These are phyloP conservation scores for Drosophila micromelanica DNA, from an alignment of 1,140 invertebrate genomes.

Conservation along the genomic window DNA sequence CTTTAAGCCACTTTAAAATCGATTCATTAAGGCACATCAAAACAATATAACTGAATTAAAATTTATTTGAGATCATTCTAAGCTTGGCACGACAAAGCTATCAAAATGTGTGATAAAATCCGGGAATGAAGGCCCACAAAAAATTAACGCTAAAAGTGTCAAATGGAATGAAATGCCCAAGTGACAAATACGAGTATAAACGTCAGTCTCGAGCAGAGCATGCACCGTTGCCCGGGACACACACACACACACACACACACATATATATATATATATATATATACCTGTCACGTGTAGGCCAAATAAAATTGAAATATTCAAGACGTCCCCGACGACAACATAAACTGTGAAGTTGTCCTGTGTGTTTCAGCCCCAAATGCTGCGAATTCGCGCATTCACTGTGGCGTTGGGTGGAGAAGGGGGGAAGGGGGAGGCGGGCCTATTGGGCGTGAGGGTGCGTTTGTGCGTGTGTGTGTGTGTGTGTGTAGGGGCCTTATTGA, in stretches of 20 bases:
- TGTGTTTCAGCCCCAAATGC: conserved; percentile 1
- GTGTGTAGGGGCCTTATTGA: conserved; percentile 38
- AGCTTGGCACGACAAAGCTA: background rate
- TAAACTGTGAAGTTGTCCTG: conserved; percentile 26
- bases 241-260: conserved; percentile 12
- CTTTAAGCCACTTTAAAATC: too few species aligned
- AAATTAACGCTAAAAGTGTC: conserved; percentile 50
- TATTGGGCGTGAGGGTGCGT: background rate
- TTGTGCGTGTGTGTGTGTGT: background rate
- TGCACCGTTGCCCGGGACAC: background rate
- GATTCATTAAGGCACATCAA: too few species aligned
- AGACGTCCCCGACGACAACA: conserved; percentile 17
- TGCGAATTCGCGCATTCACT: background rate
- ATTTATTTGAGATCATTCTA: background rate
- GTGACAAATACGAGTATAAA: conserved; percentile 55
- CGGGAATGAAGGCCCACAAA: conserved; percentile 19
- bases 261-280: conserved; percentile 9
- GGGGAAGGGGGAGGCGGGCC: background rate
- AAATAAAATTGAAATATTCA: conserved; percentile 78
- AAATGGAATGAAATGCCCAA: conserved; percentile 73
- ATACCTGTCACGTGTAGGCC: conserved; percentile 70
- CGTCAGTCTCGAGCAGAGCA: background rate
- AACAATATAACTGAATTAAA: too few species aligned
- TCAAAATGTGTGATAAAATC: conserved; percentile 4
- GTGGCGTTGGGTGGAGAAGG: background rate